Percentiles rank a stretch among this genome's conserved stretches.
Evolutionary conservation across 2,888 invertebrate genomes (phyloP).

Genomic region (Leptopilina myrica): DNA sequence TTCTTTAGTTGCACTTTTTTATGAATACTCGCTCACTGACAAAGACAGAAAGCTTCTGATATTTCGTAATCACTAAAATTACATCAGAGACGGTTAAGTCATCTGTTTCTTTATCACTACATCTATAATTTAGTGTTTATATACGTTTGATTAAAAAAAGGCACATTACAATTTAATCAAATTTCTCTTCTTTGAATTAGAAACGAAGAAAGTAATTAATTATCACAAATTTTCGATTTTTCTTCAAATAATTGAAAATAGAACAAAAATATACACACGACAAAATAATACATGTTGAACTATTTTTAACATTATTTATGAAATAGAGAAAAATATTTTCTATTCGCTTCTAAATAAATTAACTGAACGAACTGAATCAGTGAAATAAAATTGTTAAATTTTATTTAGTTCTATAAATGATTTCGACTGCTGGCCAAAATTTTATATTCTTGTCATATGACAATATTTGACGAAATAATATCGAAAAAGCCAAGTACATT

Average conservation of each 20-base stretch:
- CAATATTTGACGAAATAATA: constrained; percentile 5
- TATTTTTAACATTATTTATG: constrained; percentile 15
- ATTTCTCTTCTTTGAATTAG: too few species aligned
- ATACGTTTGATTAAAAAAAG: not conserved
- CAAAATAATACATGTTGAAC: not conserved
- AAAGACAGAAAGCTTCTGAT: constrained; percentile 24
- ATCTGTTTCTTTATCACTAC: not conserved
- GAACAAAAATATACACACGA: too few species aligned
- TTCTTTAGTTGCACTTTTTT: constrained; percentile 24
- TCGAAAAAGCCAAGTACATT: not conserved
- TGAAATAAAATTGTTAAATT: constrained; percentile 4
- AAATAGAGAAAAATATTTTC: not conserved
- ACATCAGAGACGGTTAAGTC: constrained; percentile 27
- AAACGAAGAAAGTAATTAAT: not conserved
- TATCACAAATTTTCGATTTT: not conserved
- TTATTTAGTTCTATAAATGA: not conserved
- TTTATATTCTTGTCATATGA: not conserved
- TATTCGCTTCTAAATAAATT: not conserved
- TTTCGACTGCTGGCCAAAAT: not conserved
- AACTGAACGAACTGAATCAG: not conserved
- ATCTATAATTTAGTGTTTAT: constrained; percentile 12
- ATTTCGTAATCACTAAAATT: constrained; percentile 31
- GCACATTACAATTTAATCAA: not conserved
- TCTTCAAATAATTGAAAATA: not conserved
- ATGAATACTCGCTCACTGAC: constrained; percentile 18